Evolutionary conservation across 2,113 vertebrate genomes (phyloP).

Genomic region (Orthonyx spaldingii): DNA sequence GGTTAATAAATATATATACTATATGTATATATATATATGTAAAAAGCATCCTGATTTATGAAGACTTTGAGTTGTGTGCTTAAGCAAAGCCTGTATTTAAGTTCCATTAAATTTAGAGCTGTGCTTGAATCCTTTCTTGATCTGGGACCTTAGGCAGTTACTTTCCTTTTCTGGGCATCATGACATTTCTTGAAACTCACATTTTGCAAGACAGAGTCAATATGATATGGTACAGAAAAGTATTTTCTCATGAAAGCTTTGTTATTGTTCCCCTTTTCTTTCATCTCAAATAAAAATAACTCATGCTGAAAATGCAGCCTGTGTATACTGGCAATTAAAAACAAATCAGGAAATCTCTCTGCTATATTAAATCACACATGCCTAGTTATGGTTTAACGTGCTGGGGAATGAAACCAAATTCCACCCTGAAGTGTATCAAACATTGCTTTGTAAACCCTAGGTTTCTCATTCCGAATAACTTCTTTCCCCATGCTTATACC

Average conservation of each 20-base stretch:
- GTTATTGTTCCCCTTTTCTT: slow-evolving; percentile 33
- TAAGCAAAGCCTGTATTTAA: neutral
- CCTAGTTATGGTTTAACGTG: slow-evolving; percentile 37
- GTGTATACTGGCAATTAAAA: slow-evolving; percentile 47
- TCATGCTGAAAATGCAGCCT: slow-evolving; percentile 41
- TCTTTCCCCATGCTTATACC: neutral
- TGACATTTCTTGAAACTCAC: neutral
- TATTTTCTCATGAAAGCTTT: slow-evolving; percentile 30
- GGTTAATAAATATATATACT: neutral
- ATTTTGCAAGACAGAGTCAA: neutral
- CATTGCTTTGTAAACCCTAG: neutral
- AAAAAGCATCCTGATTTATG: neutral
- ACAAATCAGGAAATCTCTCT: slow-evolving; percentile 42
- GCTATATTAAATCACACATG: slow-evolving; percentile 38
- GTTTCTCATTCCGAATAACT: neutral
- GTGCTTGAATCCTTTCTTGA: neutral
- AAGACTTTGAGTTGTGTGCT: neutral
- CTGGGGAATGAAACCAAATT: slow-evolving; percentile 27
- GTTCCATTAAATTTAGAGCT: neutral
- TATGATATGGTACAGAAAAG: neutral
- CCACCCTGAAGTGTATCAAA: neutral
- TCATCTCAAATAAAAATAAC: slow-evolving; percentile 52
- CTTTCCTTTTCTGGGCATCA: slow-evolving; percentile 6
- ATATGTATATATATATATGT: neutral
- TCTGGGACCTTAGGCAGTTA: neutral